A percentile compares a stretch with the other conserved stretches of the same genome.
Conservation (phyloP, 1,140 invertebrate genomes). For the Ectropis grisescens region DNA sequence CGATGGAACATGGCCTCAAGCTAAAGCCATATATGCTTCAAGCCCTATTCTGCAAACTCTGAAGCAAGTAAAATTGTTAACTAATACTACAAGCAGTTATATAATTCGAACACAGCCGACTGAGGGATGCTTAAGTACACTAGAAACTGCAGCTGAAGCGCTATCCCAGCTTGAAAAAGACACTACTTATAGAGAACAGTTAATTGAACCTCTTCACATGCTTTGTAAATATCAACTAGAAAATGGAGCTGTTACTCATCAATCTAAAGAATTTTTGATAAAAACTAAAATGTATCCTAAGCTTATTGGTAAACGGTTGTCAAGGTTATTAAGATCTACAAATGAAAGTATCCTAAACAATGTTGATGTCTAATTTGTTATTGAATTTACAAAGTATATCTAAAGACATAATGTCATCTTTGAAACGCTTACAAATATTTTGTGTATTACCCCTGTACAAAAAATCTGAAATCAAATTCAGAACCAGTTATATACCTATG, state of each 20-base stretch:
- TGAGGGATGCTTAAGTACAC: slow-evolving; percentile 90
- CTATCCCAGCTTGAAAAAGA: slow-evolving; percentile 83
- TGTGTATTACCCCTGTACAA: too few relatives aligned
- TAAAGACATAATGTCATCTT: too few relatives aligned
- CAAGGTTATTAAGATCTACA: slow-evolving; percentile 69
- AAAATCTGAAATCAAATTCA: too few relatives aligned
- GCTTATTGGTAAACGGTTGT: slow-evolving; percentile 83
- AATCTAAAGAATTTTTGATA: slow-evolving; percentile 91
- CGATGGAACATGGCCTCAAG: slow-evolving; percentile 96
- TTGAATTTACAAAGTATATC: too few relatives aligned
- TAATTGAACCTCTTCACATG: slow-evolving; percentile 84
- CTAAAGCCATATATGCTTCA: slow-evolving; percentile 86
- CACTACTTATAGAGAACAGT: slow-evolving; percentile 74
- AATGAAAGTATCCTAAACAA: slow-evolving; percentile 14
- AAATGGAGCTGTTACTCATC: slow-evolving; percentile 92
- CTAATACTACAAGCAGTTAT: slow-evolving; percentile 83
- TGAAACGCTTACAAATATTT: too few relatives aligned
- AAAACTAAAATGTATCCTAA: slow-evolving; percentile 90
- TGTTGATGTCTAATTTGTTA: slow-evolving; percentile 2
- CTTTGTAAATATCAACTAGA: slow-evolving; percentile 89
- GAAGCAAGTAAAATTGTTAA: slow-evolving; percentile 83
- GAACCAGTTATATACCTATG: too few relatives aligned
- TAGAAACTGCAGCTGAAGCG: slow-evolving; percentile 90
- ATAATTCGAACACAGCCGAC: slow-evolving; percentile 94
- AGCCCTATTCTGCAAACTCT: slow-evolving; percentile 77